Evolutionary conservation across 2,113 vertebrate genomes (phyloP), one percentile per base, ranked within the genome.

Genomic region (Pseudonaja textilis): DNA sequence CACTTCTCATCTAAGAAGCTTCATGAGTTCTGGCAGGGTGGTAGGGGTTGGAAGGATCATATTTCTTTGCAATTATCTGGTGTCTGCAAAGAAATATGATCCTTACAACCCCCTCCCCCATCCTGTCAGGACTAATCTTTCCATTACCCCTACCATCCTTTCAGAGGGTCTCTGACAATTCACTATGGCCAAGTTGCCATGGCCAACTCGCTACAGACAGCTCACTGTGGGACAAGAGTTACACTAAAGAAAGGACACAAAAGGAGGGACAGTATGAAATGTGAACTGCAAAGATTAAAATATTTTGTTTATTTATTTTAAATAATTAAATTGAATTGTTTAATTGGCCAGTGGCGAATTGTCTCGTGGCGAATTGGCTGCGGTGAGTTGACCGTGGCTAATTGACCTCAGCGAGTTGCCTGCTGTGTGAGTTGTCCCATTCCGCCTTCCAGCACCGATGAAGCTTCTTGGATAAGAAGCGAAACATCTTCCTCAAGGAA

Each of bases 361-460:
- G 26, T 29, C 26, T 26, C 10, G 1, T 26, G 23, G 56, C 6
- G 1, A 54, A 14, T 54, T 54, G 52, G 52, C 54, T 16, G 54
- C 3, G 16, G 56, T 23, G 56, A 57, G 56, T 57, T 7, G 56
- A 23, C 56, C 22, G 8, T 57, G 56, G 22, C 6, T 22, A 57
- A 22, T 57, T 57, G 20, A 57, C 56, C 56, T 23, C 22, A 57
- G 56, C 0, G 3, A 64, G 61, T 64, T 64, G 61, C 4, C 26
- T n/a, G 26, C 0, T 0, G 4, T 0, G 4, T 0, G 11, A 5
- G 26, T 64, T 12, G 26, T 34, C 64, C 29, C 64, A 5, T 69
- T 69, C 61, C 0, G 3, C 4, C 12, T 69, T 69, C 29, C 64
- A 69, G 64, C n/a, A n/a, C 64, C 29, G 64, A 34, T 16, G 64